Evolutionary conservation across 2,888 invertebrate genomes (phyloP).

Genomic region (Shargacucullia verbasci): DNA sequence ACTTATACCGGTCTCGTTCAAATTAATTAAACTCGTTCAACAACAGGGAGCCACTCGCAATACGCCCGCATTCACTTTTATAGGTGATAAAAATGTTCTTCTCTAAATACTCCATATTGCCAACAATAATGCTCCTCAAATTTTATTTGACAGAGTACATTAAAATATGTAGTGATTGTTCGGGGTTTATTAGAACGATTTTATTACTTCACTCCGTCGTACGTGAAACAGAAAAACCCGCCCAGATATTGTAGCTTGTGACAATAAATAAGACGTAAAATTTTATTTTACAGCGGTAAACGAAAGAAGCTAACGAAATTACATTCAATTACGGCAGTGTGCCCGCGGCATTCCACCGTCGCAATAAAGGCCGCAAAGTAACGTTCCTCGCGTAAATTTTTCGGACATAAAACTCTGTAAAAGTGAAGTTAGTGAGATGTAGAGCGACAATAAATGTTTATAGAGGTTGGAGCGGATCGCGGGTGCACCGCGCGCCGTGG

Average conservation of each 20-base stretch:
- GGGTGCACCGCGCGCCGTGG: slow-evolving; percentile 45
- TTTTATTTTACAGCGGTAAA: slow-evolving; percentile 87
- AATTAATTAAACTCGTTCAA: slow-evolving; percentile 73
- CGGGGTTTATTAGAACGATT: slow-evolving; percentile 69
- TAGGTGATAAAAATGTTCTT: slow-evolving; percentile 69
- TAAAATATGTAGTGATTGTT: slow-evolving; percentile 68
- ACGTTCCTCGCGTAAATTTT: slow-evolving; percentile 86
- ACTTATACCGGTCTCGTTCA: slow-evolving; percentile 71
- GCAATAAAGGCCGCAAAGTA: slow-evolving; percentile 83
- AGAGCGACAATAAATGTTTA: slow-evolving; percentile 87
- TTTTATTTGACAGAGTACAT: slow-evolving; percentile 61
- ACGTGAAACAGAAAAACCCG: slow-evolving; percentile 61
- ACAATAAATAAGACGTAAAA: slow-evolving; percentile 88
- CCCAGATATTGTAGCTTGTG: slow-evolving; percentile 79
- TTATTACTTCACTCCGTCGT: slow-evolving; percentile 65
- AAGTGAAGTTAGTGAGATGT: slow-evolving; percentile 88
- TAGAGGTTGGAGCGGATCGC: slow-evolving; percentile 67
- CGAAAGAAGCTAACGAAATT: slow-evolving; percentile 88
- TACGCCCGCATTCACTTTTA: slow-evolving; percentile 67
- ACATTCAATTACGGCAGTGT: slow-evolving; percentile 86
- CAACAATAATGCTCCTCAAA: slow-evolving; percentile 55
- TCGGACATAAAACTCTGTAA: slow-evolving; percentile 88
- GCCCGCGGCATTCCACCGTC: slow-evolving; percentile 80
- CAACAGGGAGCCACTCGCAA: slow-evolving; percentile 60
- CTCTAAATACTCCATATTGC: slow-evolving; percentile 54